Conservation (phyloP, 2,113 vertebrate species). For the Aegithalos caudatus region DNA sequence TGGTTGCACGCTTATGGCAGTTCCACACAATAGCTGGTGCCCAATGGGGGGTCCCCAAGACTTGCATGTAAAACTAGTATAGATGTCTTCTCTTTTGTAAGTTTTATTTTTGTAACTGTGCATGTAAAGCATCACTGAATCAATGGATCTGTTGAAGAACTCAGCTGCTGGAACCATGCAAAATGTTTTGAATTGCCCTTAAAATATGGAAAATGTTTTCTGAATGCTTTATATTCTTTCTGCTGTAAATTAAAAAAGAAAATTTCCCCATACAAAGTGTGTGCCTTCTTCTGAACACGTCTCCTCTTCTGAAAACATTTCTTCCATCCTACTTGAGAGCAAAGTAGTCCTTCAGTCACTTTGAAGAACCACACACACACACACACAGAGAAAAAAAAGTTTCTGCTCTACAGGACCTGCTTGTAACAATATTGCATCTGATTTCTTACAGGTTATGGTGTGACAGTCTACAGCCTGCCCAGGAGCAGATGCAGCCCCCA, state of each 20-base stretch:
- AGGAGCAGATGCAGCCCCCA: rapidly evolving
- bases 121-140: slow-evolving; percentile 99
- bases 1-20: slow-evolving; percentile 83
- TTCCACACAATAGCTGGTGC: slow-evolving; percentile 84
- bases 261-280: slow-evolving; percentile 80
- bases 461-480: neutral
- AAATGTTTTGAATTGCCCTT: slow-evolving; percentile 99
- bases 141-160: slow-evolving; percentile 99
- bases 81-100: slow-evolving; percentile 95
- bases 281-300: slow-evolving; percentile 23
- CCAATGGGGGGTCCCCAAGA: slow-evolving; percentile 89
- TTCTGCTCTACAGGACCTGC: neutral
- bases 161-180: slow-evolving; percentile 99
- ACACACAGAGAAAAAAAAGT: neutral
- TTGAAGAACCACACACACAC: neutral
- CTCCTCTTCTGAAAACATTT: slow-evolving; percentile 9
- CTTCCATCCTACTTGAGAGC: neutral
- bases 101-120: slow-evolving; percentile 99
- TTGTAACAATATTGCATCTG: neutral
- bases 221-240: slow-evolving; percentile 99
- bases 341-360: neutral
- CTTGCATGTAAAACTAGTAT: slow-evolving; percentile 99
- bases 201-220: slow-evolving; percentile 99
- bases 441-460: rapidly evolving
- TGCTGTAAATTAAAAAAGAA: slow-evolving; percentile 99